Evolutionary conservation across 2,113 vertebrate genomes (phyloP).

Genomic region (Macrotus californicus): DNA sequence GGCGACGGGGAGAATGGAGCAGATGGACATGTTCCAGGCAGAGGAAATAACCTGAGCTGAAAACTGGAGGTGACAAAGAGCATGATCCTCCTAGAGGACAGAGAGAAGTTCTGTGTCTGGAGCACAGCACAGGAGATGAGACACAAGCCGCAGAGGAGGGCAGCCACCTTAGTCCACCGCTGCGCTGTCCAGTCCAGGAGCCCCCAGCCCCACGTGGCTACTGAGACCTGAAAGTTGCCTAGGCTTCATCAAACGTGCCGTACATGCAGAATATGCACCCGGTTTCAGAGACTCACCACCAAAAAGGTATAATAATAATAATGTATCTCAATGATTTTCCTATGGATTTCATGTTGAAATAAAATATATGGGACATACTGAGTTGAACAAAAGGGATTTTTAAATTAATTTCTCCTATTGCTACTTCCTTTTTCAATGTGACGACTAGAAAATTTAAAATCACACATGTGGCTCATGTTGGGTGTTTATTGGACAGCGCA

Average conservation of each 20-base stretch:
- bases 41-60: neutral
- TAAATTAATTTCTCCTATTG: neutral
- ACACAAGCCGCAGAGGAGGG: rapidly evolving
- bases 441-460: neutral
- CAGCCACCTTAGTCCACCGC: neutral
- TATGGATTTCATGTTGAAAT: neutral
- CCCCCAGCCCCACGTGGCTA: neutral
- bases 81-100: neutral
- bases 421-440: neutral
- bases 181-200: neutral
- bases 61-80: neutral
- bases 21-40: neutral
- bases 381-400: neutral
- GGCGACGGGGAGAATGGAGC: too few relatives aligned
- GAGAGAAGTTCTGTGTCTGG: neutral
- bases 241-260: neutral
- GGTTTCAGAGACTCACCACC: neutral
- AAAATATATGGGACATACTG: neutral
- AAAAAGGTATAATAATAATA: neutral
- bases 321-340: neutral
- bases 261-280: neutral
- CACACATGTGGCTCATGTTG: neutral
- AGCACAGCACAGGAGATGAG: neutral
- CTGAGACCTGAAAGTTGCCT: neutral
- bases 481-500: neutral